Evolutionary conservation across 2,888 invertebrate genomes (phyloP).

Genomic region (Cantharis nigra): DNA sequence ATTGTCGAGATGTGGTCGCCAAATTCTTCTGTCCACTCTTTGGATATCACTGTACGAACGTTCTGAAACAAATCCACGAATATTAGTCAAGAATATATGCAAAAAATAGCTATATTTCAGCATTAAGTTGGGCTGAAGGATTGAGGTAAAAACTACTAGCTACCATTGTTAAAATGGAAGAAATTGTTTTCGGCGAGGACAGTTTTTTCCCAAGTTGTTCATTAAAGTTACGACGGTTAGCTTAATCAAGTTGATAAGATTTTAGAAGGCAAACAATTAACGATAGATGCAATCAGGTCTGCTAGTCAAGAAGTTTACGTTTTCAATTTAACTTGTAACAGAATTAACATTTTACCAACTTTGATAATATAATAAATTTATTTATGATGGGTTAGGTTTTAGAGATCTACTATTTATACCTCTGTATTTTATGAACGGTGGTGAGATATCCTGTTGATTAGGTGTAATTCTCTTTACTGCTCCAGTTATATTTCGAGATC

Average conservation of each 20-base stretch:
- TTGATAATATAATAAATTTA: background rate
- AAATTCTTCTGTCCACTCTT: slow-evolving; percentile 52
- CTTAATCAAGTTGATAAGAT: background rate
- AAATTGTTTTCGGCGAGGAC: background rate
- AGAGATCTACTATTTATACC: slow-evolving; percentile 42
- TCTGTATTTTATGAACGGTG: slow-evolving; percentile 55
- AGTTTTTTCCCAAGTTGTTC: background rate
- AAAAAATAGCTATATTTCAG: no score
- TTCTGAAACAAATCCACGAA: slow-evolving; percentile 53
- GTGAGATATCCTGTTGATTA: slow-evolving; percentile 41
- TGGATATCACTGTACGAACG: slow-evolving; percentile 65
- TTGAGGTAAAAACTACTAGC: no score
- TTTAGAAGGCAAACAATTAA: background rate
- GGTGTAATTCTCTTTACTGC: slow-evolving; percentile 41
- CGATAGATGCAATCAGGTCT: background rate
- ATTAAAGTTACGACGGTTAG: background rate
- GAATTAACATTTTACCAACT: background rate
- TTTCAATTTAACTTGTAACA: background rate
- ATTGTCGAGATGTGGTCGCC: slow-evolving; percentile 39
- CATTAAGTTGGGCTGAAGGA: no score
- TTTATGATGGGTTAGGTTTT: background rate
- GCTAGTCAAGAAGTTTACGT: background rate
- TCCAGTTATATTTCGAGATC: slow-evolving; percentile 44
- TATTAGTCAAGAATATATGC: no score
- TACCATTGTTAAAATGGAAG: background rate